phyloP scores from a whole-genome alignment of 2,113 vertebrate species.

The Spermophilus dauricus region DNA sequence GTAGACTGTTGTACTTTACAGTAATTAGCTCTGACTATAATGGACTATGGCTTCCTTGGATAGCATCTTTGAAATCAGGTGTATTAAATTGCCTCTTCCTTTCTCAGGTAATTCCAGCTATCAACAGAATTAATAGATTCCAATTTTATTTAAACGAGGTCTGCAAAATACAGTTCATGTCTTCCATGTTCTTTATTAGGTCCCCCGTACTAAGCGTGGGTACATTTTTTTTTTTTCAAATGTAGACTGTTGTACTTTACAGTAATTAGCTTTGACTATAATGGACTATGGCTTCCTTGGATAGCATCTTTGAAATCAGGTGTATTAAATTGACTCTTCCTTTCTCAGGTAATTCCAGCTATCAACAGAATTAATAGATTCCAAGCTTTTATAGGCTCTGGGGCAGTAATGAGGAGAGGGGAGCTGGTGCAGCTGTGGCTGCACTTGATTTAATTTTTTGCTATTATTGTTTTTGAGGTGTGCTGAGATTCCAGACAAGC shows the following conservation, averaged over 20 bases:
- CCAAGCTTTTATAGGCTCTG: slow-evolving; percentile 62
- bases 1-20: slow-evolving; percentile 40
- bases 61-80: slow-evolving; percentile 53
- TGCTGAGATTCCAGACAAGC: not conserved
- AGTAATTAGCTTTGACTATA: slow-evolving; percentile 62
- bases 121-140: slow-evolving; percentile 47
- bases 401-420: not conserved
- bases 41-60: slow-evolving; percentile 21
- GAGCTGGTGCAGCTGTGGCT: not conserved
- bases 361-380: slow-evolving; percentile 49
- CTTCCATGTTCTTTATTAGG: not conserved
- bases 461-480: not conserved
- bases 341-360: slow-evolving; percentile 67
- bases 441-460: not conserved
- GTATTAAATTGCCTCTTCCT: slow-evolving; percentile 37
- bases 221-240: slow-evolving; percentile 67
- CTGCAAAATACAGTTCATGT: slow-evolving; percentile 64
- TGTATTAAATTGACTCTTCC: slow-evolving; percentile 37
- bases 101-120: slow-evolving; percentile 66
- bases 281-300: slow-evolving; percentile 30
- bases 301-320: slow-evolving; percentile 55
- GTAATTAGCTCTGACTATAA: slow-evolving; percentile 63
- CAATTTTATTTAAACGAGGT: no score
- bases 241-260: slow-evolving; percentile 48
- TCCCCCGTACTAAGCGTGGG: not conserved